Conservation (phyloP, 2,113 vertebrate species). For the Ahaetulla prasina region DNA sequence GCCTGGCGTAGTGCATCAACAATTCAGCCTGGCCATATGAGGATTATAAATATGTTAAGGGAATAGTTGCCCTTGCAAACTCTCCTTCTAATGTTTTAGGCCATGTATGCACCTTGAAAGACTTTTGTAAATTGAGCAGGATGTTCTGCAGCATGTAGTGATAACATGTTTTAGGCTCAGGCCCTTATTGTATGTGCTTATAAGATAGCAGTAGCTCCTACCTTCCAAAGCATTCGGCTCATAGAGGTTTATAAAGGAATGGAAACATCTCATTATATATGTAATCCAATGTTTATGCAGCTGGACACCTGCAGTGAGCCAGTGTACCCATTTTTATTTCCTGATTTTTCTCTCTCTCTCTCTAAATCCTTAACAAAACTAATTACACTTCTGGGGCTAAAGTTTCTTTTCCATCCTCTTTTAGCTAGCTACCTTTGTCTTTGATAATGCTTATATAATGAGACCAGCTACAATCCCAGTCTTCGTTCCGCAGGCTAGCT, state of each 20-base stretch:
- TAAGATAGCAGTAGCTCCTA: background rate
- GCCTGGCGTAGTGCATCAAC: too few species aligned
- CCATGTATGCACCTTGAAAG: background rate
- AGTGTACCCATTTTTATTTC: background rate
- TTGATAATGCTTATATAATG: background rate
- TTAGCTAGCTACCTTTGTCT: background rate
- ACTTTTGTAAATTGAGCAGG: background rate
- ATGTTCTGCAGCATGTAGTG: background rate
- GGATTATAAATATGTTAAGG: background rate
- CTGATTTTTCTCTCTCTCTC: background rate
- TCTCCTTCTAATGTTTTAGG: background rate
- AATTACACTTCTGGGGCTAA: background rate
- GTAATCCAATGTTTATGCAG: background rate
- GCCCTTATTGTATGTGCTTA: background rate
- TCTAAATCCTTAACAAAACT: background rate
- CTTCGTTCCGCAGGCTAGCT: background rate
- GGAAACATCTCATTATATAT: background rate
- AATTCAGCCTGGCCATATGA: background rate
- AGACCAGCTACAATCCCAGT: background rate
- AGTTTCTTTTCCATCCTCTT: rapidly evolving
- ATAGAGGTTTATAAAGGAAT: background rate
- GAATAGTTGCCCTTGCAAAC: background rate
- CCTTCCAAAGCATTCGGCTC: background rate
- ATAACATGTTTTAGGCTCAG: background rate
- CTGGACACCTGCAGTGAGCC: background rate